These are phyloP conservation scores for Phyllotreta striolata DNA, from an alignment of 2,888 invertebrate genomes.

Conservation along the genomic window DNA sequence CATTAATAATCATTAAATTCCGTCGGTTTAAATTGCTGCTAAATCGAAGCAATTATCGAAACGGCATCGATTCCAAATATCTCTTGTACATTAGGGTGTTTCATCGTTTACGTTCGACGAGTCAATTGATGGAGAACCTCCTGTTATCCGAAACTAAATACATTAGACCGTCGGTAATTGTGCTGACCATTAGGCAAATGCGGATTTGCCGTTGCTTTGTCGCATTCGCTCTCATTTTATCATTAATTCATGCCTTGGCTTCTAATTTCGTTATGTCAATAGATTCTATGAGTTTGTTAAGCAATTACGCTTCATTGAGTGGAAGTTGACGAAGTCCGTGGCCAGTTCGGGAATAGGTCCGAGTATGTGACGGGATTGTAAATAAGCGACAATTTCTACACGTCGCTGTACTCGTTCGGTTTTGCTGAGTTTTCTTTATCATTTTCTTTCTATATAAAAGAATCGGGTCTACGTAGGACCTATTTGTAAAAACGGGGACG, in stretches of 20 bases:
- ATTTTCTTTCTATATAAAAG: no score
- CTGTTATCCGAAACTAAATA: constrained; percentile 25
- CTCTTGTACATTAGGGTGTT: constrained; percentile 9
- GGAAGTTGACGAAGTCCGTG: constrained; percentile 38
- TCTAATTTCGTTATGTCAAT: constrained; percentile 40
- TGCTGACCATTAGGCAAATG: constrained; percentile 40
- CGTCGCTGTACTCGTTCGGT: constrained; percentile 4
- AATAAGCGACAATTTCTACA: constrained; percentile 18
- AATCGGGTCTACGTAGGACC: no score
- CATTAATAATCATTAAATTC: no score
- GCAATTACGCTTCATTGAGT: constrained; percentile 40
- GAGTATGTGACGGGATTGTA: constrained; percentile 35
- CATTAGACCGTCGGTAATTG: constrained; percentile 35
- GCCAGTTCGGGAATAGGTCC: constrained; percentile 22
- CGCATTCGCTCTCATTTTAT: constrained; percentile 39
- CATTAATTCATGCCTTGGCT: constrained; percentile 39
- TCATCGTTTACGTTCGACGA: constrained; percentile 20
- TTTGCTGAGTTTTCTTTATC: not conserved
- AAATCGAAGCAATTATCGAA: constrained; percentile 8
- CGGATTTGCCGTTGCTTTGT: constrained; percentile 32
- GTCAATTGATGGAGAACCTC: constrained; percentile 19
- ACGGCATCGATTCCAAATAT: constrained; percentile 15
- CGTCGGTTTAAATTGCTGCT: constrained; percentile 8
- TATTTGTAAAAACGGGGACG: no score
- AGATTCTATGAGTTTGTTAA: constrained; percentile 38